Evolutionary conservation across 1,140 invertebrate genomes (phyloP).

Genomic region (Gonioctena quinquepunctata): DNA sequence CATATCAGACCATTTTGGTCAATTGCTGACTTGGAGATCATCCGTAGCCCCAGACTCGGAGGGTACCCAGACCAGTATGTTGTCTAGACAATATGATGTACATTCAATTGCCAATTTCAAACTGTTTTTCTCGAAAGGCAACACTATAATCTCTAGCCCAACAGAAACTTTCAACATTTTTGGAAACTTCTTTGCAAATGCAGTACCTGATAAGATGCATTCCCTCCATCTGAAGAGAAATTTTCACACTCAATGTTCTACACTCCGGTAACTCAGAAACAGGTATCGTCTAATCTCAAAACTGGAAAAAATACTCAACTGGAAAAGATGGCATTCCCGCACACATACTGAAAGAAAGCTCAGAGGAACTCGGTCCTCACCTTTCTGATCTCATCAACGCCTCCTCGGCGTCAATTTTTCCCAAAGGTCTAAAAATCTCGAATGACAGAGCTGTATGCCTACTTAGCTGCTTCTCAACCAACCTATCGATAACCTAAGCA

Average conservation of each 20-base stretch:
- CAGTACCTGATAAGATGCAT: not conserved
- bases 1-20: not conserved
- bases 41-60: not conserved
- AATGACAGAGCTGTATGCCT: too few species aligned
- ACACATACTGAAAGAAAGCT: not conserved
- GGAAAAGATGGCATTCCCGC: not conserved
- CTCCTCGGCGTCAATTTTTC: not conserved
- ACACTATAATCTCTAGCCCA: not conserved
- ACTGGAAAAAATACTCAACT: not conserved
- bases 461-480: not conserved
- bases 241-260: too few species aligned
- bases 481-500: too few species aligned
- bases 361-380: not conserved
- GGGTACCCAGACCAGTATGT: not conserved
- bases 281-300: not conserved
- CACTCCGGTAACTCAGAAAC: not conserved
- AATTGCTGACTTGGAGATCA: too few species aligned
- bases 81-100: not conserved
- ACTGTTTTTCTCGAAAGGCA: not conserved
- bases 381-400: too few species aligned
- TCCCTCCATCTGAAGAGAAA: not conserved
- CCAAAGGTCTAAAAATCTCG: not conserved
- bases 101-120: too few species aligned
- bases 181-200: too few species aligned
- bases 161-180: too few species aligned